Conservation (phyloP, 2,113 vertebrate genomes). For the Camarhynchus parvulus region DNA sequence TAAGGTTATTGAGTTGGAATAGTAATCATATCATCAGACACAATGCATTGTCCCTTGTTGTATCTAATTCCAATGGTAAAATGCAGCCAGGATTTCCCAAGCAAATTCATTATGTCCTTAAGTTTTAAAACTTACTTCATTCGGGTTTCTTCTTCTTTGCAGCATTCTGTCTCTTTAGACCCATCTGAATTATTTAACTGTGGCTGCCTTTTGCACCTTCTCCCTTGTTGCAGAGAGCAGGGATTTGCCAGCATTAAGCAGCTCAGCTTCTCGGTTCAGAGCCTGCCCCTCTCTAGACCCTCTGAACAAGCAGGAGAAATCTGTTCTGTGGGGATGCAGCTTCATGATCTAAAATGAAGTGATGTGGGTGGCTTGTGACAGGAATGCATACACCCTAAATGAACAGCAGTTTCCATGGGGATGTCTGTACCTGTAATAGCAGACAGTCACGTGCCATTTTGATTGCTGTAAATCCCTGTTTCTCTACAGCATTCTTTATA, state of each 20-base stretch:
- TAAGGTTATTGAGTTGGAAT: neutral
- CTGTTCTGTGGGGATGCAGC: neutral
- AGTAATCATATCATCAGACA: neutral
- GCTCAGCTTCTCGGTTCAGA: neutral
- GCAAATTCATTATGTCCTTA: neutral
- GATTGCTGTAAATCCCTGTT: neutral
- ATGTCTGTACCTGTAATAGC: neutral
- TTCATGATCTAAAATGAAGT: neutral
- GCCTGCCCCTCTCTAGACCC: neutral
- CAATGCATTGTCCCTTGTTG: neutral
- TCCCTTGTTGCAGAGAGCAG: neutral
- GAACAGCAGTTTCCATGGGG: neutral
- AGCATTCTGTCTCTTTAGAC: neutral
- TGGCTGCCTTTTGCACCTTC: neutral
- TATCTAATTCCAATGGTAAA: neutral
- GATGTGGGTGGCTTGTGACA: neutral
- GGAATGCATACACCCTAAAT: neutral
- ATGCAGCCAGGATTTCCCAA: neutral
- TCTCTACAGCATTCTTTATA: neutral
- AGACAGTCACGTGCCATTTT: neutral
- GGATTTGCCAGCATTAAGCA: neutral
- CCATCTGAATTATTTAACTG: neutral
- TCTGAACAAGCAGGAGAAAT: neutral
- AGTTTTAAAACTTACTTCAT: neutral
- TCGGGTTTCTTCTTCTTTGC: neutral